Evolutionary conservation across 2,888 invertebrate species (phyloP).

Genomic region (Amphipoea lucens): DNA sequence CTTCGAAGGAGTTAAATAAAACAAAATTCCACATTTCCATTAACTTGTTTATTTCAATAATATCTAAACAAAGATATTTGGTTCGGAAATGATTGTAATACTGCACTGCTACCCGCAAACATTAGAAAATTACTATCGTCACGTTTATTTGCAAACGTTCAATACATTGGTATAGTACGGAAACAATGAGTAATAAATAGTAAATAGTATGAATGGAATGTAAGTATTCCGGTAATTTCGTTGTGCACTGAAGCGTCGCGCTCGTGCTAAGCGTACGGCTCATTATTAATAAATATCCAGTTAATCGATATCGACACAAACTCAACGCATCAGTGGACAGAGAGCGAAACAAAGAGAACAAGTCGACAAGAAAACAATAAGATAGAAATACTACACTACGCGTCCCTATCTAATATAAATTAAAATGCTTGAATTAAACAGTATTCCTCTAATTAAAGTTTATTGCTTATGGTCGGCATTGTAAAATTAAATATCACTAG

Average conservation of each 20-base stretch:
- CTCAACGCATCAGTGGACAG: conserved; percentile 17
- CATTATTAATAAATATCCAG: neutral
- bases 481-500: conserved; percentile 24
- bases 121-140: conserved; percentile 44
- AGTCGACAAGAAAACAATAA: conserved; percentile 6
- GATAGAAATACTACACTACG: conserved; percentile 39
- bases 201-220: conserved; percentile 40
- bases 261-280: neutral
- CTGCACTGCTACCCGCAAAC: conserved; percentile 74
- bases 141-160: conserved; percentile 18
- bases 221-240: conserved; percentile 1
- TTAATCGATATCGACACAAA: conserved; percentile 2
- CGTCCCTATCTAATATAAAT: conserved; percentile 32
- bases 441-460: neutral
- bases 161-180: conserved; percentile 13
- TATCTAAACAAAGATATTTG: conserved; percentile 79
- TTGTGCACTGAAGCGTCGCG: conserved; percentile 13
- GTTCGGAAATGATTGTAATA: conserved; percentile 84
- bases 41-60: conserved; percentile 79
- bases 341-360: conserved; percentile 3
- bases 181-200: neutral
- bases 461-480: conserved; percentile 25
- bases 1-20: conserved; percentile 69
- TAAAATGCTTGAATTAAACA: conserved; percentile 17
- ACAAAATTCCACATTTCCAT: conserved; percentile 70